Conservation (phyloP, 37 sponge, comb jelly and placozoan genomes). For the Diacarnus erythraeanus region DNA sequence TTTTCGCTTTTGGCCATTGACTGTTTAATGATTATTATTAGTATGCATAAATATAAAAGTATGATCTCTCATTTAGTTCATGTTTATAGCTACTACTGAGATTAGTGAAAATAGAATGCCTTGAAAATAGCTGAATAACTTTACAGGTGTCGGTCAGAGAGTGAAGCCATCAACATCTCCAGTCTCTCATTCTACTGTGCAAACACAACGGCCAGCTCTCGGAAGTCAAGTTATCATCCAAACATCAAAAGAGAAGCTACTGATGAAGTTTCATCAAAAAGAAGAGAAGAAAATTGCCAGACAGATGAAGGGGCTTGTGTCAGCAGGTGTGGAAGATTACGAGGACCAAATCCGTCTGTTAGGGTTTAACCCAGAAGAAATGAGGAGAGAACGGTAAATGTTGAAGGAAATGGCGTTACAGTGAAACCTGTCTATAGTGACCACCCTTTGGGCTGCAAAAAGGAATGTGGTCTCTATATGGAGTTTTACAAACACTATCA, state of each 20-base stretch:
- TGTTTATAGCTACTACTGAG: too few species aligned
- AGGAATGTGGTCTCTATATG: not conserved
- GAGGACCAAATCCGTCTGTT: constrained; percentile 16
- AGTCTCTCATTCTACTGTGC: not conserved
- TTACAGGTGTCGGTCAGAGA: not conserved
- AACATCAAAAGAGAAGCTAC: constrained; percentile 78
- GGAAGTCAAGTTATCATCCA: constrained; percentile 61
- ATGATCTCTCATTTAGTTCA: too few species aligned
- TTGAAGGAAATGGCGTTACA: not conserved
- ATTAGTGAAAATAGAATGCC: too few species aligned
- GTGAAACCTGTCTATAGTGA: not conserved
- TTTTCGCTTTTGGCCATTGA: too few species aligned
- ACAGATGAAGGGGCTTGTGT: constrained; percentile 23
- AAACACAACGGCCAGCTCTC: constrained; percentile 22
- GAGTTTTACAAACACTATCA: too few species aligned
- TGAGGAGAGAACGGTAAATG: constrained; percentile 61
- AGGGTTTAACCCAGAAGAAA: constrained; percentile 72
- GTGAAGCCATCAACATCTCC: not conserved
- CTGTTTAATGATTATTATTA: too few species aligned
- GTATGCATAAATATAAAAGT: too few species aligned
- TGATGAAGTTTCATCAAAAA: constrained; percentile 75
- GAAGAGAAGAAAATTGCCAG: constrained; percentile 66
- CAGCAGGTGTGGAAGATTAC: not conserved
- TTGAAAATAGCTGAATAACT: too few species aligned
- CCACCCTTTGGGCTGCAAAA: too few species aligned